Evolutionary conservation across 2,888 invertebrate species (phyloP), one percentile per base, ranked within the genome.

Genomic region (Pterostichus niger): DNA sequence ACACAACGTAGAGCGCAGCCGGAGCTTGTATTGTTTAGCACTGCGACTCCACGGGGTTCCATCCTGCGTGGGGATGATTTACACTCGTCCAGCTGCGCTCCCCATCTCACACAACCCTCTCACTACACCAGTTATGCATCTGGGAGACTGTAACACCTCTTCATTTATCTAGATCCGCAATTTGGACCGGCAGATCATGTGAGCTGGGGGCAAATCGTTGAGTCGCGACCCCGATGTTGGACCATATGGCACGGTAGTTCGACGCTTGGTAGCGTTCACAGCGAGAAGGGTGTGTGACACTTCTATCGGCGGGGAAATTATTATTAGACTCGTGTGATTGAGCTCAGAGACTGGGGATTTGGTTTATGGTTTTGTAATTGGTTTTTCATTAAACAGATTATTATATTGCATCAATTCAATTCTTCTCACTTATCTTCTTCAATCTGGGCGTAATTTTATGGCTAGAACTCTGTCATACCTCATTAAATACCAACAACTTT

Each of bases 81-180:
- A 68, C 82, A 84, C 71, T 82, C 77, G 84, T 68, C 85, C 86
- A 85, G 84, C 78, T 71, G 75, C 83, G 46, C 83, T 52, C 33
- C 84, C 80, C 80, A 59, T 84, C 78, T 83, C 76, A 76, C 78
- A 83, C 83, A 64, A 83, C 56, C 78, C 52, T 35, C 56, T 81
- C 61, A 68, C 73, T 79, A 5, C 13, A 35, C 11, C 9, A 15
- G 52, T 73, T 35, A 83, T 68, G 68, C 78, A 76, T 59, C 77
- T 86, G 88, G 86, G 81, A 84, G 83, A 86, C 86, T 87, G 87
- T 85, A 87, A 87, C 88, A 88, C 88, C 88, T 89, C 88, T 88
- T 88, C 88, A 88, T 88, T 89, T 88, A 88, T 87, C 86, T 86
- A 86, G 87, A 86, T 86, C 88, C 87, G 87, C 88, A 87, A 87